Conservation (phyloP, 2,113 vertebrate genomes). For the Pygathrix nemaeus region DNA sequence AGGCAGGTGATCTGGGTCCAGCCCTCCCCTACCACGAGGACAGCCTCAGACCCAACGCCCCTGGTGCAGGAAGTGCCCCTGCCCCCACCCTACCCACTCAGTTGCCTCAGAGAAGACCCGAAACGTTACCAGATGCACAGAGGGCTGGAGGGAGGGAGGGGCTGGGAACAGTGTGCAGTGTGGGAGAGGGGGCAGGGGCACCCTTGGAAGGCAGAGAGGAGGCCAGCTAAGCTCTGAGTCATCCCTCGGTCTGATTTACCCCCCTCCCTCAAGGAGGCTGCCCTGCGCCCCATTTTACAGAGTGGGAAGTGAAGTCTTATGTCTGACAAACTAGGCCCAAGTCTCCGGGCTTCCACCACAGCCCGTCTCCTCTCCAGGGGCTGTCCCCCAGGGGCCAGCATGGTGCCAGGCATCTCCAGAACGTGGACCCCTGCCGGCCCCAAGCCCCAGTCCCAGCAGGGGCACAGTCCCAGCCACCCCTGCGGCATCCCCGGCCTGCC, state of each 20-base stretch:
- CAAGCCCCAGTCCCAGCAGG: accelerated
- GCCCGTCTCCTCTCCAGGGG: neutral
- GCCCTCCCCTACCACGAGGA: neutral
- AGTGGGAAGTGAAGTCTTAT: accelerated
- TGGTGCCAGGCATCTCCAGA: neutral
- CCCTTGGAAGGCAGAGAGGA: neutral
- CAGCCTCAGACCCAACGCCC: no score
- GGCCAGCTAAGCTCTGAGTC: accelerated
- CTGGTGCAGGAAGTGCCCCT: no score
- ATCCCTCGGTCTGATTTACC: no score
- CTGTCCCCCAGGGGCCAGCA: accelerated
- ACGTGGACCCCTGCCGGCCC: no score
- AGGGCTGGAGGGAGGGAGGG: neutral
- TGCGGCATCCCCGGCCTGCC: accelerated
- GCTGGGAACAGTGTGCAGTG: neutral
- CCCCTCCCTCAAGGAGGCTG: accelerated
- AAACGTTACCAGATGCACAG: neutral
- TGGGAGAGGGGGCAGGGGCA: neutral
- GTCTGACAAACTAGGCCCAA: neutral
- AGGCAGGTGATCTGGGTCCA: neutral
- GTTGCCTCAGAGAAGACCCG: neutral
- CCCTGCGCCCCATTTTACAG: neutral
- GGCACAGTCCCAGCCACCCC: accelerated
- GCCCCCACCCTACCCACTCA: accelerated
- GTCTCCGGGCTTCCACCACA: accelerated